Base-by-base conservation (phyloP, 2,113 vertebrate species). In the Cololabis saira region DNA sequence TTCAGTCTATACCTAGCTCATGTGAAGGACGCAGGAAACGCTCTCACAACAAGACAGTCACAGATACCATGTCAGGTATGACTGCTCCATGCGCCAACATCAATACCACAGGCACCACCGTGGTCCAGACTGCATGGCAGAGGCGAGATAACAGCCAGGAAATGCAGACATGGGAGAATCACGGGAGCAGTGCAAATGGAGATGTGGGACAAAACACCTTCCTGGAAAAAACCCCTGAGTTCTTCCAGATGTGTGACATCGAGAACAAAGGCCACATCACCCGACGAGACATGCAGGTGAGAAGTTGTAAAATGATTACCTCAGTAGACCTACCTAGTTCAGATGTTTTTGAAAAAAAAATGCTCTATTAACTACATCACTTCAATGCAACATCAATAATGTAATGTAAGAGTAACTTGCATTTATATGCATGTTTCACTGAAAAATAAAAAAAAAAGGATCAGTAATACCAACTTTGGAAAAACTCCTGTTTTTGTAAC, bases 201-300 rank as follows among this genome's bases (percentile, higher is more conserved):
- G 77, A 73, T 0, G 15, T 66, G 6, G 85, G 45, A 60, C 85
- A 80, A 16, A 71, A 85, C 75, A 85, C 87, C 13, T 67, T 98
- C 56, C 72, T 91, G 87, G 93, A 80, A 73, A 97, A 95, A 87
- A 94, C 93, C 5, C 91, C 71, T 1, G 95, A 98, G 53, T 96
- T 98, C 81, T 98, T 99, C 84, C 95, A 93, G 93, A 93, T 95
- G 69, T 97, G 96, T 41, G 97, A 98, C 80, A 76, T 86, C 0
- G 96, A 97, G 76, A 90, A 91, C 76, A 99, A 98, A 75, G 96
- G 97, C 52, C 98, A 96, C 61, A 92, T 99, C 53, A 92, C 91
- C 50, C 84, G 87, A 14, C 84, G 85, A 17, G 96, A 98, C 57
- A 95, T 99, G 95, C 95, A 97, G 95, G 97, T 98, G 91, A 91